These are phyloP conservation scores for Orchesella cincta DNA, from an alignment of 1,140 invertebrate genomes.

Conservation along the genomic window DNA sequence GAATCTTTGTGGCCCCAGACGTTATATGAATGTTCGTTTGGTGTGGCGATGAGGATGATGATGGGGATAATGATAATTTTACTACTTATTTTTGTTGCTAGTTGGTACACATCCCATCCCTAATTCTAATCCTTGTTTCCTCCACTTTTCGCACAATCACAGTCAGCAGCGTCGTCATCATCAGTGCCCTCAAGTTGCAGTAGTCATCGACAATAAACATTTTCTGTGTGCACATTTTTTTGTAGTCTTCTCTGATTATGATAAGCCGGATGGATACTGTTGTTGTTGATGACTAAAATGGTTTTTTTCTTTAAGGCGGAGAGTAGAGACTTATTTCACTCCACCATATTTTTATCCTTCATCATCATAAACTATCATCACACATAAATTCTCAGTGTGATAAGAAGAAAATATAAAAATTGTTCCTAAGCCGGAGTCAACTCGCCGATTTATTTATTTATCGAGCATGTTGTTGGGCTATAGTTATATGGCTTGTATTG, in stretches of 20 bases:
- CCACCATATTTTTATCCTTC: neutral
- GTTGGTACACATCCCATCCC: neutral
- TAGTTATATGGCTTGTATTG: slow-evolving; percentile 7
- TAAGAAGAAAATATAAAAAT: neutral
- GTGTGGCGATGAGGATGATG: neutral
- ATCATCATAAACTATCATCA: neutral
- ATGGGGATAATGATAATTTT: too few species aligned
- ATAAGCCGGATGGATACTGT: slow-evolving; percentile 27
- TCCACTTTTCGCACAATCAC: too few species aligned
- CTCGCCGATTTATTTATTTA: neutral
- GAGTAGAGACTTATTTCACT: neutral
- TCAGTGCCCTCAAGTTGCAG: too few species aligned
- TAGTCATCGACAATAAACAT: too few species aligned
- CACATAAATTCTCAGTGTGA: neutral
- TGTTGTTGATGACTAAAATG: too few species aligned
- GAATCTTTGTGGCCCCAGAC: neutral
- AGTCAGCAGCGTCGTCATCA: too few species aligned
- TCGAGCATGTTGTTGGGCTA: neutral
- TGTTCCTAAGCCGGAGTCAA: neutral
- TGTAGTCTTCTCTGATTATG: too few species aligned
- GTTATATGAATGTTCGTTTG: too few species aligned
- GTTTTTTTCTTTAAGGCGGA: neutral
- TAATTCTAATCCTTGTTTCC: neutral
- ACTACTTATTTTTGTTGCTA: neutral
- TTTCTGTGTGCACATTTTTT: too few species aligned